phyloP scores from a whole-genome alignment of 2,797 vertebrate species.

The Mus spretus region DNA sequence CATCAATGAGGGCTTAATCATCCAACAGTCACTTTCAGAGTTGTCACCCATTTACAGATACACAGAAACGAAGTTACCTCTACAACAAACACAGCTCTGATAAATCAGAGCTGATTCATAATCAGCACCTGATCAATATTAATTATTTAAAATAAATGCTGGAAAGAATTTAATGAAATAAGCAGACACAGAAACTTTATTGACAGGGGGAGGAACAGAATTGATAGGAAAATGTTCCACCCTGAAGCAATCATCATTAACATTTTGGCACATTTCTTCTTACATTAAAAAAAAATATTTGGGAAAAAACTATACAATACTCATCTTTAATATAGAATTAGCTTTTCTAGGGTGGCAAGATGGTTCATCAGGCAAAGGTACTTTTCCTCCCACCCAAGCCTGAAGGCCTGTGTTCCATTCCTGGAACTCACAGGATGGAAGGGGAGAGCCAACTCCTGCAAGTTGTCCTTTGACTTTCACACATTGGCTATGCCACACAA shows the following conservation, averaged over 20 bases:
- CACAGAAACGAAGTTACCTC: background rate
- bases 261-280: constrained; percentile 13
- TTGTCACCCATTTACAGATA: background rate
- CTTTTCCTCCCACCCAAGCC: background rate
- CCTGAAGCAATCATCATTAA: background rate
- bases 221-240: background rate
- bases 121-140: constrained; percentile 48
- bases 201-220: background rate
- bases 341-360: background rate
- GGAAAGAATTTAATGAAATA: constrained; percentile 47
- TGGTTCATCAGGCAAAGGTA: background rate
- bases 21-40: background rate
- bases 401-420: background rate
- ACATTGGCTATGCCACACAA: background rate
- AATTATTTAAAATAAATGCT: constrained; percentile 49
- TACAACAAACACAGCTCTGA: background rate
- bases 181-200: background rate
- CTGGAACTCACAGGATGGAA: background rate
- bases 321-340: constrained; percentile 10
- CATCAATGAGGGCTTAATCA: background rate
- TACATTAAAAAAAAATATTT: background rate
- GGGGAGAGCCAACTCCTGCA: background rate
- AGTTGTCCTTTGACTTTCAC: background rate
- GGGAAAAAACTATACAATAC: constrained; percentile 7
- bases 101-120: background rate